These are phyloP conservation scores for Morpho achilles DNA, from an alignment of 2,888 invertebrate genomes.

Conservation along the genomic window DNA sequence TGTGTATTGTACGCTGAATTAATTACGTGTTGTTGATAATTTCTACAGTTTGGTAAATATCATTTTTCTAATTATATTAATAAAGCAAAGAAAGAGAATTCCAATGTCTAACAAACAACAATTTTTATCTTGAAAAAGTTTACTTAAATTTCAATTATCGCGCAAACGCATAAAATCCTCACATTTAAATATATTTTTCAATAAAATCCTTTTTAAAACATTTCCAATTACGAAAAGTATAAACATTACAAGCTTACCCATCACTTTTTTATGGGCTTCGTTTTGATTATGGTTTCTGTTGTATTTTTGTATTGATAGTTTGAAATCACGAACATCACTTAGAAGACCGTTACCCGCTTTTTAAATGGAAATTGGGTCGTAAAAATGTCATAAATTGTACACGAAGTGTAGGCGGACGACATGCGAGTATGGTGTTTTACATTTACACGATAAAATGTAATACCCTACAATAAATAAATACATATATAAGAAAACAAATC, in stretches of 20 bases:
- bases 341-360: slow-evolving; percentile 51
- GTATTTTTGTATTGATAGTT: slow-evolving; percentile 29
- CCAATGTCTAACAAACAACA: no score
- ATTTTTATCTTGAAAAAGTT: no score
- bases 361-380: slow-evolving; percentile 64
- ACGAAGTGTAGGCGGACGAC: slow-evolving; percentile 42
- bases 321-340: slow-evolving; percentile 46
- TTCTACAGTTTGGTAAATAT: no score
- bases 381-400: slow-evolving; percentile 54
- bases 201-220: background rate
- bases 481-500: slow-evolving; percentile 5
- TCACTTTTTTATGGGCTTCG: slow-evolving; percentile 11
- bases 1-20: no score
- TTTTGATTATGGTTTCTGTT: slow-evolving; percentile 25
- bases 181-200: no score
- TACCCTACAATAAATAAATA: slow-evolving; percentile 11
- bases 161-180: no score
- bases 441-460: slow-evolving; percentile 17
- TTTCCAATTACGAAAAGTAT: background rate
- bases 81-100: no score
- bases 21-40: no score
- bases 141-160: no score
- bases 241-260: slow-evolving; percentile 9
- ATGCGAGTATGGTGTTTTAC: slow-evolving; percentile 19
- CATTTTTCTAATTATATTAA: no score